These are phyloP conservation scores for Limnothrissa miodon DNA, from an alignment of 2,113 vertebrate genomes.

Conservation along the genomic window DNA sequence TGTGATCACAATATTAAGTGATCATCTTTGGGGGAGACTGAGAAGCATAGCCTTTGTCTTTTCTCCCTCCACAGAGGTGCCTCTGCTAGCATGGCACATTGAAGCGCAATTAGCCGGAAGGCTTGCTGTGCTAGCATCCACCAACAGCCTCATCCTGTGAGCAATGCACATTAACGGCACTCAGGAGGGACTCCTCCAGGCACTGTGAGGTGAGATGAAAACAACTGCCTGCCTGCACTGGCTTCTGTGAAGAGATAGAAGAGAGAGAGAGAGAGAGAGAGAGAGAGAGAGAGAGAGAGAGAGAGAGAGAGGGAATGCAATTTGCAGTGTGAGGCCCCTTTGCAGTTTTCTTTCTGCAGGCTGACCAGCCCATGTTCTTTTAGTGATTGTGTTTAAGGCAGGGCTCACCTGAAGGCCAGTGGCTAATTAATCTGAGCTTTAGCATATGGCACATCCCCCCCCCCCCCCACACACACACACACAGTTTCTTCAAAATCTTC, in stretches of 20 bases:
- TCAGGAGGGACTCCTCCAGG: slow-evolving; percentile 14
- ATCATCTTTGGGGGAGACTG: background rate
- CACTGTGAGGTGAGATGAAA: slow-evolving; percentile 23
- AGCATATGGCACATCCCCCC: background rate
- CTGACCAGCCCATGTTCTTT: background rate
- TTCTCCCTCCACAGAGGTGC: background rate
- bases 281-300: background rate
- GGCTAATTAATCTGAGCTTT: slow-evolving; percentile 37
- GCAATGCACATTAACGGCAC: slow-evolving; percentile 31
- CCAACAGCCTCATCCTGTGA: slow-evolving; percentile 22
- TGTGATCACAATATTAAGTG: background rate
- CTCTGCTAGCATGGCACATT: slow-evolving; percentile 32
- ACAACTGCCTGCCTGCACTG: background rate
- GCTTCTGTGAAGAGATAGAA: background rate
- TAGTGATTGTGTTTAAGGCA: slow-evolving; percentile 7
- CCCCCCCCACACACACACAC: background rate
- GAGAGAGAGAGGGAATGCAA: background rate
- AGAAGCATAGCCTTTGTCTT: background rate
- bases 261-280: background rate
- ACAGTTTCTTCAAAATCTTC: background rate
- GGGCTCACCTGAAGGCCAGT: slow-evolving; percentile 16
- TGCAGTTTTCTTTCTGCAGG: slow-evolving; percentile 5
- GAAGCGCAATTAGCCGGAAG: slow-evolving; percentile 22
- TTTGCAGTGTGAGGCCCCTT: slow-evolving; percentile 16
- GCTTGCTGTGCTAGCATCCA: slow-evolving; percentile 27